Conservation (phyloP, 2,888 invertebrate species). For the Pristionchus exspectatus region DNA sequence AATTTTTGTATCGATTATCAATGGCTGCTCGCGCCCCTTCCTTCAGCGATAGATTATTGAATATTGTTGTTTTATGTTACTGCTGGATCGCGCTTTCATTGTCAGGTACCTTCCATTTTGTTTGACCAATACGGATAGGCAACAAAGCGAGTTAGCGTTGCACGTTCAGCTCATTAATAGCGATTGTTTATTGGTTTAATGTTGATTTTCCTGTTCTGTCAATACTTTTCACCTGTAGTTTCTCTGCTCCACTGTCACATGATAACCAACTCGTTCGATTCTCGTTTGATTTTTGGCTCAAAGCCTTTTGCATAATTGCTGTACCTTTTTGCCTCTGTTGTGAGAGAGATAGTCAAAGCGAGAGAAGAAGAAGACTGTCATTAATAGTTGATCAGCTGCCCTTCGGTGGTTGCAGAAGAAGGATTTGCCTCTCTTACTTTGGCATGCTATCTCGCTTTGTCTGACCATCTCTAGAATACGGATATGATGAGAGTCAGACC, state of each 20-base stretch:
- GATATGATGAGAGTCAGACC: too few relatives aligned
- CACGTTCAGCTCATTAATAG: not conserved
- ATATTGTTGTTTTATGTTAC: not conserved
- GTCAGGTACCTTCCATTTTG: too few relatives aligned
- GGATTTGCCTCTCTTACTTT: not conserved
- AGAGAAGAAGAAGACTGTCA: not conserved
- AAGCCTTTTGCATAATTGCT: not conserved
- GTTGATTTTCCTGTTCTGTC: too few relatives aligned
- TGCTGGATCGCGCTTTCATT: too few relatives aligned
- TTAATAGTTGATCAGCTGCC: constrained; percentile 43
- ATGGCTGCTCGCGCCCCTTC: not conserved
- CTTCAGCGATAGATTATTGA: not conserved
- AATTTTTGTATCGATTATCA: not conserved
- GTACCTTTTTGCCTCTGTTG: not conserved
- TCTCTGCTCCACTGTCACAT: too few relatives aligned
- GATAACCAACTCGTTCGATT: too few relatives aligned
- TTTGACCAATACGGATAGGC: too few relatives aligned
- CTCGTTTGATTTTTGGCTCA: too few relatives aligned
- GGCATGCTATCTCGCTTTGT: not conserved
- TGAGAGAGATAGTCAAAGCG: not conserved
- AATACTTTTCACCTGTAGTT: too few relatives aligned
- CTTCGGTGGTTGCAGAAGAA: constrained; percentile 10
- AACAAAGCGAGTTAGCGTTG: not conserved
- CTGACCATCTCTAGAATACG: too few relatives aligned
- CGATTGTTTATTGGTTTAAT: not conserved